These are phyloP conservation scores for Lepidochrysops patricia DNA, from an alignment of 2,888 invertebrate species.

Conservation along the genomic window DNA sequence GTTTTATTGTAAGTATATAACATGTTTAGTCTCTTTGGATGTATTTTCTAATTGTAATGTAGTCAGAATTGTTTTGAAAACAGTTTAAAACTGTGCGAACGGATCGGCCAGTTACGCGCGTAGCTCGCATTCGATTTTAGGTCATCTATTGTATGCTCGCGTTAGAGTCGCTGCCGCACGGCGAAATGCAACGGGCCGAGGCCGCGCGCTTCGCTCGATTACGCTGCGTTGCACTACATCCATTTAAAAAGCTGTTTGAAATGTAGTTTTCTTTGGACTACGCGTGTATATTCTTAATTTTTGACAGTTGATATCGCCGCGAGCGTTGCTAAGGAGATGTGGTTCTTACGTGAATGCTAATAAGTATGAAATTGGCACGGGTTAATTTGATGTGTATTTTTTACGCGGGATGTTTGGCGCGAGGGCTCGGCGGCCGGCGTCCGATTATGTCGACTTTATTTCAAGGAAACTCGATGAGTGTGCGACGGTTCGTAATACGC, in stretches of 20 bases:
- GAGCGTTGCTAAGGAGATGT: constrained; percentile 43
- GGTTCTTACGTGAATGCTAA: constrained; percentile 39
- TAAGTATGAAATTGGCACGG: constrained; percentile 59
- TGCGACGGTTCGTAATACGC: constrained; percentile 38
- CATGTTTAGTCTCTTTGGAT: constrained; percentile 40
- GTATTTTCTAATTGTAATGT: constrained; percentile 37
- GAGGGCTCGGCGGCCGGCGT: constrained; percentile 45
- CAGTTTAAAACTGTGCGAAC: constrained; percentile 49
- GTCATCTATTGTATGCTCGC: constrained; percentile 71
- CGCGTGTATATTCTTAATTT: constrained; percentile 70
- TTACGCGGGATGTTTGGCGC: constrained; percentile 59
- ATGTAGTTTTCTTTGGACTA: constrained; percentile 64
- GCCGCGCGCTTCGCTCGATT: constrained; percentile 61
- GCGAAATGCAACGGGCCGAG: constrained; percentile 71
- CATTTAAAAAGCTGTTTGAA: constrained; percentile 61
- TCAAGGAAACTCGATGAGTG: constrained; percentile 57
- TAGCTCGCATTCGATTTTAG: constrained; percentile 68
- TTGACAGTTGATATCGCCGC: constrained; percentile 73
- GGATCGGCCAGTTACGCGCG: constrained; percentile 39
- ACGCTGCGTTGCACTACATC: constrained; percentile 57
- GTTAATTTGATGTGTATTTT: constrained; percentile 42
- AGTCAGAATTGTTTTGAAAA: constrained; percentile 61
- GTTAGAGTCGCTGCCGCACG: constrained; percentile 58
- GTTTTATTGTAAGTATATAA: constrained; percentile 65
- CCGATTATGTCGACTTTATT: constrained; percentile 44